Percentiles rank a stretch among this genome's conserved stretches.
Conservation (phyloP, 2,888 invertebrate genomes). For the Adelognathus sp. region DNA sequence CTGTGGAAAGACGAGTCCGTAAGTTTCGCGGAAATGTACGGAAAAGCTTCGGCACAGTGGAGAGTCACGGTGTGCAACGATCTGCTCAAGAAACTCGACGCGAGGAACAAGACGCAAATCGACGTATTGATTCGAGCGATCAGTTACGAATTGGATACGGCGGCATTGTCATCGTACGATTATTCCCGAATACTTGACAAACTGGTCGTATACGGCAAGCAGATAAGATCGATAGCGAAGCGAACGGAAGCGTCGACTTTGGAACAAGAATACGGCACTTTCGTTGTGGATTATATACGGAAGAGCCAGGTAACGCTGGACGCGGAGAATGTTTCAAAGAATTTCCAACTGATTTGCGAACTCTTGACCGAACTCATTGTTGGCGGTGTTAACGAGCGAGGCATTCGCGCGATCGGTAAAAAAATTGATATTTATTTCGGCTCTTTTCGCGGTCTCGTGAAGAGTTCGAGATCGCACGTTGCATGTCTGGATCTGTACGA, state of each 20-base stretch:
- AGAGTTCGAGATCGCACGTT: neutral
- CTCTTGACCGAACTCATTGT: conserved; percentile 54
- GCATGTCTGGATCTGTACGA: conserved; percentile 34
- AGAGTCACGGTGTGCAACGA: neutral
- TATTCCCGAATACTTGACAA: conserved; percentile 19
- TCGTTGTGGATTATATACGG: conserved; percentile 43
- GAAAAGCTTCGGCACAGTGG: neutral
- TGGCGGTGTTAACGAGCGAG: conserved; percentile 30
- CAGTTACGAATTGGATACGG: conserved; percentile 37
- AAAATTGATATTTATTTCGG: conserved; percentile 31
- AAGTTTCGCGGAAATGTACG: neutral
- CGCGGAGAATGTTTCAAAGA: conserved; percentile 49
- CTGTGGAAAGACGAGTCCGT: neutral
- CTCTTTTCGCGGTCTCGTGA: conserved; percentile 44
- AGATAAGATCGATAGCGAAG: conserved; percentile 34
- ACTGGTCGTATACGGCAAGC: conserved; percentile 17
- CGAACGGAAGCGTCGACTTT: neutral
- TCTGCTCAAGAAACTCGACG: conserved; percentile 5
- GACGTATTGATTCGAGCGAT: conserved; percentile 5
- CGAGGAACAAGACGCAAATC: neutral
- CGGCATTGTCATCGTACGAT: neutral
- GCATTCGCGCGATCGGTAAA: neutral
- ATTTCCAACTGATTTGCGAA: conserved; percentile 50
- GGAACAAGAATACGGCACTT: conserved; percentile 46
- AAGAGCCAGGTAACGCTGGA: conserved; percentile 33